phyloP scores from a whole-genome alignment of 2,888 invertebrate species.

The Miltochrista miniata region DNA sequence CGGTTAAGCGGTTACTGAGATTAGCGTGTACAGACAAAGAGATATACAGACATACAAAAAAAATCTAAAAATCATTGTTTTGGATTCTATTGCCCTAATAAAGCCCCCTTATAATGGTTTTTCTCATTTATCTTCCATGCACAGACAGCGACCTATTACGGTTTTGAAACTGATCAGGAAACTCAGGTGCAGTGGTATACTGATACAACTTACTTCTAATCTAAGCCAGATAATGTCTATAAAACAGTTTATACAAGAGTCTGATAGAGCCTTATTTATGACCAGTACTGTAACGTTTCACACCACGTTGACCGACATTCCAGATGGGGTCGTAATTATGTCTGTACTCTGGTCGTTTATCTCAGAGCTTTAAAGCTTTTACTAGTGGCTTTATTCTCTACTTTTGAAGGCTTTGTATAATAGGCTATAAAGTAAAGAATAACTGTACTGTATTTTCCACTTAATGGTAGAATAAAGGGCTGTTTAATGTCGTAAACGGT shows the following conservation, averaged over 20 bases:
- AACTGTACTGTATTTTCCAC: neutral
- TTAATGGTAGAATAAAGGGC: neutral
- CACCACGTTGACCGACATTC: constrained; percentile 5
- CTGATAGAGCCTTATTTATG: neutral
- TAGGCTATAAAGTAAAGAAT: neutral
- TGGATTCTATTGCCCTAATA: too few relatives aligned
- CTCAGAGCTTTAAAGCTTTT: neutral
- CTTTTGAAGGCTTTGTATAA: constrained; percentile 4
- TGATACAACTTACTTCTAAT: too few relatives aligned
- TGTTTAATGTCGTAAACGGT: neutral
- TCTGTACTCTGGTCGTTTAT: neutral
- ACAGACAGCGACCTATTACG: too few relatives aligned
- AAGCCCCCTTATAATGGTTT: too few relatives aligned
- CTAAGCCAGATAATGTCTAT: too few relatives aligned
- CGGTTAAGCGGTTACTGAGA: too few relatives aligned
- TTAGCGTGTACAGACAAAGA: too few relatives aligned
- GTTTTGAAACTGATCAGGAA: too few relatives aligned
- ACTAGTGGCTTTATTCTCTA: neutral
- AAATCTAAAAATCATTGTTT: too few relatives aligned
- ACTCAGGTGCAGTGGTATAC: too few relatives aligned
- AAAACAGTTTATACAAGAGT: neutral
- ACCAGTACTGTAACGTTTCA: neutral
- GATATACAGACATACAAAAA: too few relatives aligned
- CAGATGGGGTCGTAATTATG: constrained; percentile 5
- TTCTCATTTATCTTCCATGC: too few relatives aligned